Evolutionary conservation across 2,888 invertebrate genomes (phyloP).

Genomic region (Melinopterus prodromus): DNA sequence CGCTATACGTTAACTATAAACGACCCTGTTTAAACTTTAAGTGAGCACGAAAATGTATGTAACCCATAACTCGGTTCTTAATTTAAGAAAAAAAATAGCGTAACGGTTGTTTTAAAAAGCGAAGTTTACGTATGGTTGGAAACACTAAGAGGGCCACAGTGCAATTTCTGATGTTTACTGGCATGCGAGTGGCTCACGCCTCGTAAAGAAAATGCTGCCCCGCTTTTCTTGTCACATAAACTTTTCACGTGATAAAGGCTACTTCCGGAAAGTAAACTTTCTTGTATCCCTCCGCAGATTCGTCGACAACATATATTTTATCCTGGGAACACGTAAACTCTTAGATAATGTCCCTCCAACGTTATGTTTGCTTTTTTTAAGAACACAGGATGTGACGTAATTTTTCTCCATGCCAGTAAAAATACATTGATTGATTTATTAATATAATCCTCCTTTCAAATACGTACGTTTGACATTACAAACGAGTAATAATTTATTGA

Average conservation of each 20-base stretch:
- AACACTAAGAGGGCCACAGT: not conserved
- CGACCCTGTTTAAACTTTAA: not conserved
- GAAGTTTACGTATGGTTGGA: not conserved
- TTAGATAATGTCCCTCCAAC: not conserved
- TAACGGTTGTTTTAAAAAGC: not conserved
- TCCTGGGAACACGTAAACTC: not conserved
- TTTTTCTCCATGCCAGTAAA: not conserved
- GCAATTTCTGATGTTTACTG: not conserved
- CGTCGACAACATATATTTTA: not conserved
- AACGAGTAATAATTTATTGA: too few relatives aligned
- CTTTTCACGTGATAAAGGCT: not conserved
- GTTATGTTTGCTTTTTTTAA: not conserved
- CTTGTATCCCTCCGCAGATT: not conserved
- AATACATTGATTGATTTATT: too few relatives aligned
- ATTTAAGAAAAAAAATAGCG: not conserved
- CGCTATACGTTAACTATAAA: not conserved
- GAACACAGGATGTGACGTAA: not conserved
- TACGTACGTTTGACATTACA: too few relatives aligned
- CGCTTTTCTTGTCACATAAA: conserved; percentile 4
- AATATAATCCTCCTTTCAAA: too few relatives aligned
- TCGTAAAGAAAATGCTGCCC: not conserved
- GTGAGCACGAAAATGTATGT: not conserved
- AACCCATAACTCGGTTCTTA: not conserved
- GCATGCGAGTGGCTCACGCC: not conserved
- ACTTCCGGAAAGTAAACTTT: conserved; percentile 4